Evolutionary conservation across 2,113 vertebrate species (phyloP), one percentile per base, ranked within the genome.

Genomic region (Alligator sinensis): DNA sequence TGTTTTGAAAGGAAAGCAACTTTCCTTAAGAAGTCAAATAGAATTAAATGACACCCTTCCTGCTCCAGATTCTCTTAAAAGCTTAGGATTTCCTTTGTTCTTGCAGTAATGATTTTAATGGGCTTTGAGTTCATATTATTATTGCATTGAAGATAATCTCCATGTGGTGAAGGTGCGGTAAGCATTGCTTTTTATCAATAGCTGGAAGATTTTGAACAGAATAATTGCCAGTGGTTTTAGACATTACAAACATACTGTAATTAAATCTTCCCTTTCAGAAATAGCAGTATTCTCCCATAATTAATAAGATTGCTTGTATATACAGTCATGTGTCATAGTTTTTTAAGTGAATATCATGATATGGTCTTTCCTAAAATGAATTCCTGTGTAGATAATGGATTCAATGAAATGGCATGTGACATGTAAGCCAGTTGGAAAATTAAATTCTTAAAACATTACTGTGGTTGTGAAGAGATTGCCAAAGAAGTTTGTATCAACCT

Each of bases 401-500:
- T 87, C 92, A 94, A 93, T 90, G 88, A 90, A 25, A 54, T 47
- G 47, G 47, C 47, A 47, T 47, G 47, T 47, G 47, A 47, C 47
- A 55, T 25, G 8, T 79, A 57, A 90, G 66, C 22, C n/a, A 1
- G 1, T 84, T 85, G 86, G 61, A 85, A 47, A 47, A 91, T 91
- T 54, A 76, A 90, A 91, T 86, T 95, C 84, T 5, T 72, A 90
- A 58, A 18, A 80, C 38, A 17, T 96, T 90, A 85, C 22, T 15
- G 76, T 28, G 1, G 30, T 63, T 84, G 60, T 74, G 63, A 95
- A 92, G 72, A 78, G 88, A 96, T 70, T 34, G 27, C 60, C 88
- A 34, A 84, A 89, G 82, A 94, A 95, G 30, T 82, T 94, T 93
- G 96, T 64, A 94, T 95, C 86, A 87, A 81, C 94, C 87, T 94